Percentiles rank a stretch among this genome's conserved stretches.
phyloP scores from a whole-genome alignment of 2,888 invertebrate species.

The Stenolophus ochropezus region DNA sequence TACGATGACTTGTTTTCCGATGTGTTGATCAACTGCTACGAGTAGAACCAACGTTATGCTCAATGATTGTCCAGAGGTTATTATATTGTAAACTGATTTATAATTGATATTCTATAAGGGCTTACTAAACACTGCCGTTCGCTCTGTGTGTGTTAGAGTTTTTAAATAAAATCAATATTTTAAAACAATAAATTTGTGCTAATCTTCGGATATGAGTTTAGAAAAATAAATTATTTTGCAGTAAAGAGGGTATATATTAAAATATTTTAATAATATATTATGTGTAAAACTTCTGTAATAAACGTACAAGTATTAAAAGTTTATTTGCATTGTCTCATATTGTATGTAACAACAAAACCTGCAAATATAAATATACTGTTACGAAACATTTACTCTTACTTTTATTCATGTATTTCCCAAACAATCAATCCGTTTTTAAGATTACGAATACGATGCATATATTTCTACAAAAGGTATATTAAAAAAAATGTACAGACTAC shows the following conservation, averaged over 20 bases:
- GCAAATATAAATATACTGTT: constrained; percentile 50
- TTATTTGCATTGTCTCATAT: constrained; percentile 48
- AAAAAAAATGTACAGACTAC: too few relatives aligned
- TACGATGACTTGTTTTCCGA: constrained; percentile 29
- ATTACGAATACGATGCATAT: too few relatives aligned
- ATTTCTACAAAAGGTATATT: too few relatives aligned
- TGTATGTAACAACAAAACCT: constrained; percentile 47
- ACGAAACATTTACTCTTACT: constrained; percentile 15
- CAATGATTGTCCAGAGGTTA: constrained; percentile 52
- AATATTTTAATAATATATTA: constrained; percentile 64
- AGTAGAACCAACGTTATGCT: constrained; percentile 48
- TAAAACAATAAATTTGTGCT: constrained; percentile 51
- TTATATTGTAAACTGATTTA: constrained; percentile 46
- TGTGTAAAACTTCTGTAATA: constrained; percentile 65
- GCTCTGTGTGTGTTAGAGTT: constrained; percentile 56
- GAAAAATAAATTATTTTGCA: constrained; percentile 57
- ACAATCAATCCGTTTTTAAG: too few relatives aligned
- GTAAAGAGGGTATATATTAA: constrained; percentile 58
- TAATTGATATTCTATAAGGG: constrained; percentile 54
- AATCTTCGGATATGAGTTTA: constrained; percentile 42
- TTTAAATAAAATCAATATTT: constrained; percentile 52
- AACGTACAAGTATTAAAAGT: constrained; percentile 57
- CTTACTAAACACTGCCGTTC: constrained; percentile 58
- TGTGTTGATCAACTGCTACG: constrained; percentile 24
- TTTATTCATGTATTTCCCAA: too few relatives aligned